phyloP scores from a whole-genome alignment of 2,888 invertebrate species.

The Heliconius charithonia region DNA sequence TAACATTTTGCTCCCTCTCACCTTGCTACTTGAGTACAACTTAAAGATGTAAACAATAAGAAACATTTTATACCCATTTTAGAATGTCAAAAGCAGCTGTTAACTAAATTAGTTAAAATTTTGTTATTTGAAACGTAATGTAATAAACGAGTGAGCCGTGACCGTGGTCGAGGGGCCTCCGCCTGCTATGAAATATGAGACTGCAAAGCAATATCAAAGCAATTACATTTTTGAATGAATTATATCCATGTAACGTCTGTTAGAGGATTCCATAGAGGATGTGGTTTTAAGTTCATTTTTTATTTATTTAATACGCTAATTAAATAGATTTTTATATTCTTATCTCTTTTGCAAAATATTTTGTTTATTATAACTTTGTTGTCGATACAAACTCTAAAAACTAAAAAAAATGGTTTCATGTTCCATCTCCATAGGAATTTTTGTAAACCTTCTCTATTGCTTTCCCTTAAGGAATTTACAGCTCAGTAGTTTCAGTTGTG shows the following conservation, averaged over 20 bases:
- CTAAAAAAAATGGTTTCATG: too few relatives aligned
- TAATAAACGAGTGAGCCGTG: constrained; percentile 31
- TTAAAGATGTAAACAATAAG: neutral
- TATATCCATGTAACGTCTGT: constrained; percentile 39
- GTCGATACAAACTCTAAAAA: too few relatives aligned
- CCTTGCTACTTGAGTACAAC: too few relatives aligned
- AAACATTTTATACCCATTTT: constrained; percentile 12
- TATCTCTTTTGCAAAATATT: too few relatives aligned
- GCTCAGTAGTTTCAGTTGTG: too few relatives aligned
- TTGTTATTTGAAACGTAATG: constrained; percentile 25
- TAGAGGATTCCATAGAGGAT: constrained; percentile 28
- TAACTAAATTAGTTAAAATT: constrained; percentile 26
- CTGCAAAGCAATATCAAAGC: constrained; percentile 43
- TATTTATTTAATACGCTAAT: neutral
- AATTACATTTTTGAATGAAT: constrained; percentile 43
- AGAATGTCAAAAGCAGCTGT: constrained; percentile 20
- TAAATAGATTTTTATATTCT: too few relatives aligned
- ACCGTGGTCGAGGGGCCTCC: constrained; percentile 26
- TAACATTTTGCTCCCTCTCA: too few relatives aligned
- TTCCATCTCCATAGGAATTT: too few relatives aligned
- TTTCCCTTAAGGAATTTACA: too few relatives aligned
- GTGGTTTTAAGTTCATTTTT: constrained; percentile 27
- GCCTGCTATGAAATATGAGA: constrained; percentile 41
- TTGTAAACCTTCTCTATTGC: too few relatives aligned
- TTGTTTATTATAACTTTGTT: too few relatives aligned